A percentile compares a stretch with the other conserved stretches of the same genome.
Conservation (phyloP, 2,888 invertebrate species). For the Nephrotoma appendiculata region DNA sequence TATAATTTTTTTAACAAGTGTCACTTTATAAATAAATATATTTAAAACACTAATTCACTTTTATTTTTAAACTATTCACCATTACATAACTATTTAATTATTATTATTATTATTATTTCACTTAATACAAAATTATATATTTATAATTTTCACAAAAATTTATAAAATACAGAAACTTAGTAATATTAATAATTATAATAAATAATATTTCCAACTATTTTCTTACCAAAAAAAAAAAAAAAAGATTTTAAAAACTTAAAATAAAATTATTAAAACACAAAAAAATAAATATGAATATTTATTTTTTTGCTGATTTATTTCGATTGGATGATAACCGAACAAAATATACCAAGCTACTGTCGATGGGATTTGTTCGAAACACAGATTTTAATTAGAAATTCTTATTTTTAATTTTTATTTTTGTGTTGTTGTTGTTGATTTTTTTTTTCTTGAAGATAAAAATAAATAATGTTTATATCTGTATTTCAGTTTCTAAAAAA, state of each 20-base stretch:
- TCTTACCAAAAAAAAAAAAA: background rate
- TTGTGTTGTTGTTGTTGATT: background rate
- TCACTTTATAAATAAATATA: background rate
- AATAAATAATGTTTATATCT: background rate
- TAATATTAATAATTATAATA: background rate
- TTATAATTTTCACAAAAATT: background rate
- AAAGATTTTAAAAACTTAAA: background rate
- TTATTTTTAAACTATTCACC: background rate
- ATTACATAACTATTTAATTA: background rate
- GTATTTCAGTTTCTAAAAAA: background rate
- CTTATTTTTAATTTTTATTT: background rate
- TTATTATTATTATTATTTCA: background rate
- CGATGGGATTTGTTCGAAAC: background rate
- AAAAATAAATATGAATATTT: background rate
- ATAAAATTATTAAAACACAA: background rate
- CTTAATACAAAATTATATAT: background rate
- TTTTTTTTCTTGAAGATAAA: background rate
- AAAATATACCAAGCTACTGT: conserved; percentile 3
- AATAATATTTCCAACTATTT: background rate
- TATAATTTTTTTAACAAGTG: background rate
- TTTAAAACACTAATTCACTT: background rate
- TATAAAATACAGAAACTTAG: background rate
- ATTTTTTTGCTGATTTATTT: background rate
- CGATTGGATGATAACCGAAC: conserved; percentile 1
- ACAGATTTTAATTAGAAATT: background rate